Conservation (phyloP, 2,797 vertebrate genomes). For the Xerus rutilus region DNA sequence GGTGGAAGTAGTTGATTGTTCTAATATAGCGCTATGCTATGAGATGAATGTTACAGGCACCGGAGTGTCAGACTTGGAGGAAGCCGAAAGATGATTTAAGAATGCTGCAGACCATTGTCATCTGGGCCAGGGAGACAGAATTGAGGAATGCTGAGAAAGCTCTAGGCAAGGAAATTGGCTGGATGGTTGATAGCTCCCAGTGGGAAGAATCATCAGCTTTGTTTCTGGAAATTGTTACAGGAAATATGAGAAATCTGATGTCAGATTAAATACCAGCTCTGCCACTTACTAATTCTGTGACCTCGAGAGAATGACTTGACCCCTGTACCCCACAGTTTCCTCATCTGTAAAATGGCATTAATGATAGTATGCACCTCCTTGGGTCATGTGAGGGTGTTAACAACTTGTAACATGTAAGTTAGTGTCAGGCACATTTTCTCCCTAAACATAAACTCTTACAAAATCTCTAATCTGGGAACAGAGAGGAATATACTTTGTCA, state of each 20-base stretch:
- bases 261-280: neutral
- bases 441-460: neutral
- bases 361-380: neutral
- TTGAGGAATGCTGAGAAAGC: constrained; percentile 47
- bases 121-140: constrained; percentile 53
- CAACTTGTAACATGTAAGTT: neutral
- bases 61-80: constrained; percentile 5
- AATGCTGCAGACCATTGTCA: constrained; percentile 39
- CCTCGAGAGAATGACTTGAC: neutral
- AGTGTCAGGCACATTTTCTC: neutral
- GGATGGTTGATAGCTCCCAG: constrained; percentile 59
- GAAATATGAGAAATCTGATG: neutral
- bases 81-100: constrained; percentile 55
- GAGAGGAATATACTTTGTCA: neutral
- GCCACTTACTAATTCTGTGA: constrained; percentile 27
- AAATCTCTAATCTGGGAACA: constrained; percentile 33
- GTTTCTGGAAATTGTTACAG: constrained; percentile 49
- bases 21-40: neutral
- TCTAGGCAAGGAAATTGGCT: constrained; percentile 70
- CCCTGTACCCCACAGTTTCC: constrained; percentile 37
- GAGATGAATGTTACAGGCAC: constrained; percentile 28
- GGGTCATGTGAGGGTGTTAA: neutral
- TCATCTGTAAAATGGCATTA: neutral
- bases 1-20: constrained; percentile 7
- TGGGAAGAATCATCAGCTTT: constrained; percentile 54